Percentiles rank a stretch among this genome's conserved stretches.
These are phyloP conservation scores for Cephus runcator DNA, from an alignment of 2,888 invertebrate genomes.

Conservation along the genomic window DNA sequence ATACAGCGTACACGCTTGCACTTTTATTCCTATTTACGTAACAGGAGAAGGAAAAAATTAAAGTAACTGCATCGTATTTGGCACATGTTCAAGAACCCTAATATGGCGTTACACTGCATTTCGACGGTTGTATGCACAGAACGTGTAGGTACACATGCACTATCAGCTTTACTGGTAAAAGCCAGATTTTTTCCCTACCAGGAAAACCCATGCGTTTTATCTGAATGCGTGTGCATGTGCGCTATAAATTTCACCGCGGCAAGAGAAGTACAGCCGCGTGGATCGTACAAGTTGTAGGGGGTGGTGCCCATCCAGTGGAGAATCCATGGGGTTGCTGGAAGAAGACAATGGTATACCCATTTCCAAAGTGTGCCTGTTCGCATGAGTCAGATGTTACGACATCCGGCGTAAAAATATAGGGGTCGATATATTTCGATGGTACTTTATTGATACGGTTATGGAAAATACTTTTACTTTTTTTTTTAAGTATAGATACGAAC, in stretches of 20 bases:
- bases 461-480: neutral
- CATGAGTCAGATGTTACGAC: neutral
- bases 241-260: neutral
- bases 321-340: neutral
- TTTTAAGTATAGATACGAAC: neutral
- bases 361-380: neutral
- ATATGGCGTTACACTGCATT: constrained; percentile 21
- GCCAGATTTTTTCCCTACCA: neutral
- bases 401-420: neutral
- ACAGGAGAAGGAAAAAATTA: constrained; percentile 27
- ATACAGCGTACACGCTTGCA: constrained; percentile 26
- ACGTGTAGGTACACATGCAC: neutral
- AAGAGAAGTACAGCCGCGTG: neutral
- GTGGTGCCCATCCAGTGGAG: neutral
- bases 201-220: neutral
- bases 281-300: neutral
- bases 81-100: constrained; percentile 45
- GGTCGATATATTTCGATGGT: neutral
- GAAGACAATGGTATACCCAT: neutral
- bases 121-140: neutral
- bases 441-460: neutral
- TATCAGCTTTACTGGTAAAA: neutral
- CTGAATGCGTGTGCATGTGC: neutral
- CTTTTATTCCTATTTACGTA: constrained; percentile 45
- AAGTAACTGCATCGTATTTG: constrained; percentile 43